Evolutionary conservation across 2,797 vertebrate genomes (phyloP), one percentile per base, ranked within the genome.

Genomic region (Acridotheres tristis): DNA sequence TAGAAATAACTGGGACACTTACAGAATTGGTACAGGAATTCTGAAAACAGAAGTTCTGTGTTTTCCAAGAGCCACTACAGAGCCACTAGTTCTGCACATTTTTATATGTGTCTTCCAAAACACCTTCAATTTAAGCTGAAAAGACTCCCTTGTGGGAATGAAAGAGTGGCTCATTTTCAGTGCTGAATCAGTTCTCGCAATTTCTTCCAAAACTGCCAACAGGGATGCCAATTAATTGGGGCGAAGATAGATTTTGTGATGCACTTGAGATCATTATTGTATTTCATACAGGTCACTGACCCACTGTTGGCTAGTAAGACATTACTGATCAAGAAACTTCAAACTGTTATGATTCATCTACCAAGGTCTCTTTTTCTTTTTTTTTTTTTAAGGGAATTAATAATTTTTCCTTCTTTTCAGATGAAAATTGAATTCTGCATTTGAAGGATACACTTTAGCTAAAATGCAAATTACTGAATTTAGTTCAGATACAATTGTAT

Each of bases 231-330:
- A 74, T 93, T 93, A 90, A 57, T 84, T 90, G 29, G 66, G 68
- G 40, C 51, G 85, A 87, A 90, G 84, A 94, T 79, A 90, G 84
- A 94, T 79, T 90, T 78, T 76, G 32, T 66, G 76, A 86, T 76
- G 54, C n/a, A 25, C 36, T 88, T 90, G 76, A 84, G 54, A 86
- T 85, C 76, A 63, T 89, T 65, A 83, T 26, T 87, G 8, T 79
- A 38, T 88, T 93, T 96, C 86, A 50, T 45, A 34, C 38, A 62
- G 74, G 86, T 92, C 77, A 88, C 51, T 73, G 88, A 84, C 58
- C 62, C 51, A 73, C 76, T 68, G 29, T 57, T 89, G 79, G 61
- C 34, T 77, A 51, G 72, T 68, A 84, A 93, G 77, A 63, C 20
- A 27, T 61, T 92, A 75, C 73, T 65, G 69, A 62, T 68, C 0